These are phyloP conservation scores for Lycocerus yunnanus DNA, from an alignment of 2,888 invertebrate species.

Conservation along the genomic window DNA sequence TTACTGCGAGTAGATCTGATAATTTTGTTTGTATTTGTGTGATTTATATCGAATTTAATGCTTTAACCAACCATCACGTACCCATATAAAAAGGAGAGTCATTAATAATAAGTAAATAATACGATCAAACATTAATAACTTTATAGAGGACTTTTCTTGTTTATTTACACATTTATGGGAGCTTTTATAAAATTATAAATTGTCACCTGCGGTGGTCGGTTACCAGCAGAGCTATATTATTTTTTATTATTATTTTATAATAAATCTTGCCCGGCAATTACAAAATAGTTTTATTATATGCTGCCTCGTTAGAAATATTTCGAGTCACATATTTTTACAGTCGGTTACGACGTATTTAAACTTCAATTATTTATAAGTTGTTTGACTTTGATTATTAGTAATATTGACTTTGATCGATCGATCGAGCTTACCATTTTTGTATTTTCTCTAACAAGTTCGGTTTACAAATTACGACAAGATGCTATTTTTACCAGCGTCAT, in stretches of 20 bases:
- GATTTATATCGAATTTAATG: conserved; percentile 19
- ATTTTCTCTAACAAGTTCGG: conserved; percentile 39
- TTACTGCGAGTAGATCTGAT: conserved; percentile 18
- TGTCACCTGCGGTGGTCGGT: conserved; percentile 45
- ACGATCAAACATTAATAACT: conserved; percentile 44
- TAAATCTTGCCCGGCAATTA: not conserved
- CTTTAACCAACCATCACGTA: conserved; percentile 16
- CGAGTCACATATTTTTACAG: conserved; percentile 15
- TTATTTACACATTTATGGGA: conserved; percentile 36
- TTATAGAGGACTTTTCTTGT: conserved; percentile 38
- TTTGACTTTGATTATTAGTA: conserved; percentile 56
- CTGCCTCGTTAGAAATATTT: conserved; percentile 8
- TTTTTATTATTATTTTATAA: conserved; percentile 27
- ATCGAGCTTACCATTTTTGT: conserved; percentile 44
- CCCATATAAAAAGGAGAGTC: conserved; percentile 10
- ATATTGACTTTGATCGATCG: conserved; percentile 57
- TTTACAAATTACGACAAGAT: conserved; percentile 3
- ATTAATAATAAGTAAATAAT: conserved; percentile 44
- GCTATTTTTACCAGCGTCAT: not conserved
- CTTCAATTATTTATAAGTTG: conserved; percentile 37
- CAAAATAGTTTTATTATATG: not conserved
- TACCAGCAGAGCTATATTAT: conserved; percentile 40
- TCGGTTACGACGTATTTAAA: conserved; percentile 31
- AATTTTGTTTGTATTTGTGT: conserved; percentile 19
- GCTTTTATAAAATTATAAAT: conserved; percentile 45